Base-by-base conservation (phyloP, 2,797 vertebrate species). In the Amniataba percoides region DNA sequence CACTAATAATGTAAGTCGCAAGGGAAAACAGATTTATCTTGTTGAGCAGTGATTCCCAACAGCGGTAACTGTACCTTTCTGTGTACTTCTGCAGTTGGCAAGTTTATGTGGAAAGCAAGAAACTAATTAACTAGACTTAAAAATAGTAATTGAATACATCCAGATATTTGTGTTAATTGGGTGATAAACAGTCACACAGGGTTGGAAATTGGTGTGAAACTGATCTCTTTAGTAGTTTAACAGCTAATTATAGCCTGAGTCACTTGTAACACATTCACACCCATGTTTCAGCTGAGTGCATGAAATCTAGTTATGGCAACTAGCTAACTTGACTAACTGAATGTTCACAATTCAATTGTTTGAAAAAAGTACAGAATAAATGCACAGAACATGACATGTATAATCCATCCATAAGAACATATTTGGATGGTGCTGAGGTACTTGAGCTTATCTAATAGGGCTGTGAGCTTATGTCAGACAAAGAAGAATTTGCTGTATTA, bases 1-100 rank as follows among this genome's bases (percentile, higher is more conserved):
- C 83, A 93, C 94, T 27, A 96, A 94, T 83, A 95, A 97, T 93
- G 98, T 97, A 94, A 94, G 1, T 3, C 0, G 4, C 6, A 2
- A 16, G 2, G 46, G 5, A 52, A 40, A 34, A 13, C 7, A 5
- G 23, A 0, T 36, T 13, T 53, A 23, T 55, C 2, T 49, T 40
- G 12, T 16, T 16, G 40, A 25, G 14, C 31, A 67, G 25, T 18
- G 7, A 23, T 10, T 55, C 56, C 1, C 62, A 4, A 15, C 25
- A 39, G 19, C 49, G 8, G 10, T 9, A 48, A 49, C 8, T 36
- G 34, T 36, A 36, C 34, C 34, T 9, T 36, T 1, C 6, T 14
- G 49, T 5, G 10, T 9, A 39, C 59, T 7, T 61, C 2, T 34
- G 2, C 19, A 42, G n/a, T 8, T 48, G 27, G 10, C 31, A 70